A percentile compares a stretch with the other conserved stretches of the same genome.
Conservation (phyloP, 2,797 vertebrate genomes). For the Pogonophryne albipinna region DNA sequence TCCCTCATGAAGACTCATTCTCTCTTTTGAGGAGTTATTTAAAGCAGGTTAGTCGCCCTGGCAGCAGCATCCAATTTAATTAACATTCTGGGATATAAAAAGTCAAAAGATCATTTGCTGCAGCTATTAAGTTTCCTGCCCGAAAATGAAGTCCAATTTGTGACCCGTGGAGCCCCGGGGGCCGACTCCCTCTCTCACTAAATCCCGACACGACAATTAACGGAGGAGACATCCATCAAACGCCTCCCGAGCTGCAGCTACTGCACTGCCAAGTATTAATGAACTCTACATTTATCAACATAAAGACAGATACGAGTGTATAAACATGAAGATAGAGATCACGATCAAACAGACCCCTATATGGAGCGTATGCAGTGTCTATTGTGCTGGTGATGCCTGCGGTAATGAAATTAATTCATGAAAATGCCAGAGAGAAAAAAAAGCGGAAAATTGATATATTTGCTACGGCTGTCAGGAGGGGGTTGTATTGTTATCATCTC, state of each 20-base stretch:
- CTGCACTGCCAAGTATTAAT: conserved; percentile 35
- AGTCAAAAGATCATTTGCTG: conserved; percentile 44
- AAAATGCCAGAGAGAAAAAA: conserved; percentile 33
- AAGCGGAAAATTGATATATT: conserved; percentile 59
- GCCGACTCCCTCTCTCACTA: conserved; percentile 4
- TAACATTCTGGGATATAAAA: conserved; percentile 47
- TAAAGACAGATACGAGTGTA: conserved; percentile 14
- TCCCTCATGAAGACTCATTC: conserved; percentile 21
- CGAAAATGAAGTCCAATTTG: conserved; percentile 60
- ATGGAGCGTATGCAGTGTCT: not conserved
- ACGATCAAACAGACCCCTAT: conserved; percentile 19
- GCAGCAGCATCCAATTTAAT: conserved; percentile 56
- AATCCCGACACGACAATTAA: conserved; percentile 54
- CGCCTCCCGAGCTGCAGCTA: not conserved
- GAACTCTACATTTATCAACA: conserved; percentile 39
- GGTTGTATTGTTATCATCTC: conserved; percentile 25
- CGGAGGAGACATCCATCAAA: conserved; percentile 49
- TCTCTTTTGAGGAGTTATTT: conserved; percentile 48
- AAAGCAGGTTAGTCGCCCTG: conserved; percentile 28
- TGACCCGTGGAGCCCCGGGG: conserved; percentile 39
- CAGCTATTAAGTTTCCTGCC: conserved; percentile 47
- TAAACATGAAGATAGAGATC: conserved; percentile 30
- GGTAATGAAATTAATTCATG: conserved; percentile 48
- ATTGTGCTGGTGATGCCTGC: conserved; percentile 5
- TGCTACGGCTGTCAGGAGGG: conserved; percentile 42